Conservation (phyloP, 2,113 vertebrate species). For the Zapornia atra region DNA sequence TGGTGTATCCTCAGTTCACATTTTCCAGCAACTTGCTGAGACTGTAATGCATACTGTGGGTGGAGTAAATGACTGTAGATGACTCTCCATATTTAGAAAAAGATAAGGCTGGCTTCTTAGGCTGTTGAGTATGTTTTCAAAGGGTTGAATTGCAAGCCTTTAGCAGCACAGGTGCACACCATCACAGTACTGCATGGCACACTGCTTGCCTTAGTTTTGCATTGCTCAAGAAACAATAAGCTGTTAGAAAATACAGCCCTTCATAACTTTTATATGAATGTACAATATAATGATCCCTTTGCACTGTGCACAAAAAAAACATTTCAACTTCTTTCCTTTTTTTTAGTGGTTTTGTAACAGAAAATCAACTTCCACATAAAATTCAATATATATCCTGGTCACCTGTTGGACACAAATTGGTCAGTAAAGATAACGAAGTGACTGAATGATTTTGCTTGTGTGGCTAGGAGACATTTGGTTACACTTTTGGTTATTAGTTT, state of each 20-base stretch:
- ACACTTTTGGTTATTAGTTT: background rate
- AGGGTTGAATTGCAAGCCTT: background rate
- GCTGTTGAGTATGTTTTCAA: background rate
- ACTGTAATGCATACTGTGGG: background rate
- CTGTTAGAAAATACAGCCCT: background rate
- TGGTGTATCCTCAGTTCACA: background rate
- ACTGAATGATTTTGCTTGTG: slow-evolving; percentile 56
- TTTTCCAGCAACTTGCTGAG: background rate
- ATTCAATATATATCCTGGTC: slow-evolving; percentile 90
- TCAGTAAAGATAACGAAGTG: slow-evolving; percentile 73
- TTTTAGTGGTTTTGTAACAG: slow-evolving; percentile 84
- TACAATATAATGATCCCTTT: background rate
- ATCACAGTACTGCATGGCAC: background rate
- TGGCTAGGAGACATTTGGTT: background rate
- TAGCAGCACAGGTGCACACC: background rate
- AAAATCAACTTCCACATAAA: slow-evolving; percentile 80
- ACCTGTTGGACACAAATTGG: slow-evolving; percentile 87
- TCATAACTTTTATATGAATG: background rate
- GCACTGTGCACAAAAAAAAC: background rate
- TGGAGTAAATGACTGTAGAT: background rate
- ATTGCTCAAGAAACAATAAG: background rate
- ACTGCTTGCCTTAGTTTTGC: background rate
- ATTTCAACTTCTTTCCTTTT: slow-evolving; percentile 57
- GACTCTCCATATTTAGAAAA: background rate
- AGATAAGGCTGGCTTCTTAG: background rate